Evolutionary conservation across 1,140 invertebrate species (phyloP), one percentile per base, ranked within the genome.

Genomic region (Epicauta chinensis): DNA sequence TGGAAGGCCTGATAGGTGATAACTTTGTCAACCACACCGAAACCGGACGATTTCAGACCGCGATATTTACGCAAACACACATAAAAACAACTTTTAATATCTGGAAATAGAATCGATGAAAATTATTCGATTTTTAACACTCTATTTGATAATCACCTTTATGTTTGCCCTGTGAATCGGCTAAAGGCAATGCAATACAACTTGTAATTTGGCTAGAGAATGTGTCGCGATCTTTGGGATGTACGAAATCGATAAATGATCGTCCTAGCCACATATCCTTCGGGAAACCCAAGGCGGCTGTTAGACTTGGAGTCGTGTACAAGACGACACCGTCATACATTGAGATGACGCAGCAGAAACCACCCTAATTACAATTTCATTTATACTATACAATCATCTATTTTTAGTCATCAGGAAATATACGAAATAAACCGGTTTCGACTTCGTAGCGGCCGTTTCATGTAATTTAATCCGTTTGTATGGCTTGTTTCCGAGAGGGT

Each of bases 241-340:
- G 87, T 1, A 93, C 75, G 62, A 91, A 92, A 62, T 93, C 87
- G 43, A 91, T 87, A 60, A 94, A 90, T 2, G 86, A 88, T 37
- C 86, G 73, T 3, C 88, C 89, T n/a, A 88, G 71, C 84, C 87
- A 89, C 77, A 88, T 87, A 47, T 92, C 87, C 57, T 84, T 83
- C 0, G 86, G 82, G 65, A 84, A 92, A 11, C 87, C 88, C 15
- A 93, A 71, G n/a, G 82, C 74, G 3, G 79, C 71, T 0, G 80
- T 81, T 23, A 91, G 73, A 17, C 78, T 81, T 7, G 82, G 67
- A 2, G 89, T 87, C 16, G 85, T 84, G 59, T 85, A 86, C 48
- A 91, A 73, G 0, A 93, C 84, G 1, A 87, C 74, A 12, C 89
- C 89, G 59, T 91, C 84, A 30, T 82, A 76, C 81, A 92, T 84